Base-by-base conservation (phyloP, 2,888 invertebrate species). In the Diarsia mendica region DNA sequence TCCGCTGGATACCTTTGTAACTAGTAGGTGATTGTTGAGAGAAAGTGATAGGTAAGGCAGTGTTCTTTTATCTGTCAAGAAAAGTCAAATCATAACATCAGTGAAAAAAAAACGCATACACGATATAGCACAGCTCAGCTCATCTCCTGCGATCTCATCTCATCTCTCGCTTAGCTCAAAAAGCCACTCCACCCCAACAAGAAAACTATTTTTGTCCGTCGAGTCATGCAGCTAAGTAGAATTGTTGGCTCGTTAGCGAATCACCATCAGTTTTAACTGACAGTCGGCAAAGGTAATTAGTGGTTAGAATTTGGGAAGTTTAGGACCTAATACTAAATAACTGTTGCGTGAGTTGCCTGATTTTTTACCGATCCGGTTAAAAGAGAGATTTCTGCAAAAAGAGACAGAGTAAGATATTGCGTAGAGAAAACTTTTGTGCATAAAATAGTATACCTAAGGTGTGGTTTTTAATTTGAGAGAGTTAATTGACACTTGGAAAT, bases 191-290 rank as follows among this genome's bases (percentile, higher is more conserved):
- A 69, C 80, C 79, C 67, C 64, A 82, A 79, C 68, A 70, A 65
- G 67, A 72, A 80, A 88, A 85, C 79, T 83, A 87, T 86, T 88
- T 88, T 88, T 84, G 83, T 79, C 70, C 64, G 85, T 67, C 87
- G 85, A 89, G 90, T 89, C 90, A 89, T 89, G 83, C 80, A 82
- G 77, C 77, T 88, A 89, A 89, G 87, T 89, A 87, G 89, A 88
- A 89, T 70, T 79, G 80, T 65, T 65, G 70, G 79, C 79, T 87
- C 90, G 87, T 89, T 88, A 86, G 84, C 81, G 79, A 82, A 81
- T 85, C 83, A 72, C 85, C 87, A 79, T 88, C 84, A 80, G 80
- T 87, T 81, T 78, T 89, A 83, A 89, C 88, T 87, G 89, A 89
- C 90, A 88, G 87, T 69, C 76, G 70, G 79, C 78, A 72, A 79